Percentiles rank a stretch among this genome's conserved stretches.
Evolutionary conservation across 2,888 invertebrate species (phyloP).

Genomic region (Drosophila antonietae): DNA sequence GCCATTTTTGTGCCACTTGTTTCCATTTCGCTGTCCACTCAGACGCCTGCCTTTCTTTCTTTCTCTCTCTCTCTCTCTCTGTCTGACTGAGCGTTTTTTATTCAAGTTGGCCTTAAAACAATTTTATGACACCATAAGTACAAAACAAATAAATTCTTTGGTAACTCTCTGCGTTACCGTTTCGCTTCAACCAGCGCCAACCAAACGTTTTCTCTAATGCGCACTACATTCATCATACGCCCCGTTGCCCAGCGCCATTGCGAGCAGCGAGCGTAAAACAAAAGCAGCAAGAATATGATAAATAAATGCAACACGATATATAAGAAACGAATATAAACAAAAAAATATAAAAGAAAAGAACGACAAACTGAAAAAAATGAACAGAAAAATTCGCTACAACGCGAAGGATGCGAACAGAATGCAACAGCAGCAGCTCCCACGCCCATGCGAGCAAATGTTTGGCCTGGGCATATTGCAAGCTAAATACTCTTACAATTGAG

Average conservation of each 20-base stretch:
- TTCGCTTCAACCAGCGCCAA: not conserved
- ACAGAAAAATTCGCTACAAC: slow-evolving; percentile 39
- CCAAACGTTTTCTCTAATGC: slow-evolving; percentile 62
- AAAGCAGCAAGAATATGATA: slow-evolving; percentile 68
- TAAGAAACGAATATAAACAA: slow-evolving; percentile 7
- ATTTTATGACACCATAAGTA: slow-evolving; percentile 78
- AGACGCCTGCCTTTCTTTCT: slow-evolving; percentile 19
- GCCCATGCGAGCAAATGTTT: not conserved
- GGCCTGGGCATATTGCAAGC: not conserved
- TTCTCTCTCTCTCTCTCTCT: not conserved
- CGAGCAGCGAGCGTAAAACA: slow-evolving; percentile 38
- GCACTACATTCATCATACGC: slow-evolving; percentile 75
- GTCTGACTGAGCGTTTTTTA: slow-evolving; percentile 47
- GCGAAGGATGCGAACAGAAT: slow-evolving; percentile 54
- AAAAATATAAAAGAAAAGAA: slow-evolving; percentile 6
- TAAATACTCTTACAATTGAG: slow-evolving; percentile 13
- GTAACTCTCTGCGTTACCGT: slow-evolving; percentile 15
- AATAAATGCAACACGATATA: slow-evolving; percentile 63
- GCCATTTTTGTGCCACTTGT: slow-evolving; percentile 39
- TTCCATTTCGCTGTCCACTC: slow-evolving; percentile 41
- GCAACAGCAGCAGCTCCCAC: slow-evolving; percentile 47
- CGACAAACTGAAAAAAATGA: slow-evolving; percentile 14
- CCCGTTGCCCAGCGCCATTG: slow-evolving; percentile 59
- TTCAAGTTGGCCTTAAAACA: slow-evolving; percentile 74
- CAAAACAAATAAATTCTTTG: slow-evolving; percentile 75